Percentiles rank a stretch among this genome's conserved stretches.
phyloP scores from a whole-genome alignment of 2,888 invertebrate genomes.

The Linnaemya vulpina region DNA sequence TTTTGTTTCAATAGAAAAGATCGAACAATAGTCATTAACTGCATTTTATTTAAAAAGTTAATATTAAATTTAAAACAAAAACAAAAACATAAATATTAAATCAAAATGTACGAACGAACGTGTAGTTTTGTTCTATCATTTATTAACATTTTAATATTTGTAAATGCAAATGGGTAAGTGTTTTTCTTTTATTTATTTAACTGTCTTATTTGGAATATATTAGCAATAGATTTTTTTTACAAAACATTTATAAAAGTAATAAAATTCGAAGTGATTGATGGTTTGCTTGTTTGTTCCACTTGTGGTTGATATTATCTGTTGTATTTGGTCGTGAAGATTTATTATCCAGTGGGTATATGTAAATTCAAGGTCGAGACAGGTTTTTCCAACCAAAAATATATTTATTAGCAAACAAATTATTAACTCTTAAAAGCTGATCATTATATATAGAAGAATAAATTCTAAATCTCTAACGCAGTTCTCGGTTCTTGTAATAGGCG shows the following conservation, averaged over 20 bases:
- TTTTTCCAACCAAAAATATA: conserved; percentile 36
- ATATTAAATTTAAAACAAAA: not conserved
- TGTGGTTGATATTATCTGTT: not conserved
- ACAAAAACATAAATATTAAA: conserved; percentile 30
- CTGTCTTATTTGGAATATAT: not conserved
- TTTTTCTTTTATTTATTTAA: conserved; percentile 54
- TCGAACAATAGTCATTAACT: not conserved
- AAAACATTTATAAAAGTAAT: not conserved
- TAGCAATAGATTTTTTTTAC: no score
- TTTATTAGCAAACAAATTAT: not conserved
- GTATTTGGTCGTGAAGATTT: not conserved
- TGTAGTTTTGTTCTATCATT: conserved; percentile 71
- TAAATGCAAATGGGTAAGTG: conserved; percentile 77
- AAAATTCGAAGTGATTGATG: no score
- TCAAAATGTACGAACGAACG: conserved; percentile 75
- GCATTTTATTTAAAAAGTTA: not conserved
- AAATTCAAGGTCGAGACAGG: conserved; percentile 37
- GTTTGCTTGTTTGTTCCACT: not conserved
- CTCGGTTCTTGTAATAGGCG: no score
- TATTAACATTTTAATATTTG: conserved; percentile 75
- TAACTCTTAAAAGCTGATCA: no score
- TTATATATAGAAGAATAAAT: no score
- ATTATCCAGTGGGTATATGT: not conserved
- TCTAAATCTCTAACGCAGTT: no score
- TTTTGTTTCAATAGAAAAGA: not conserved